Percentiles rank a stretch among this genome's conserved stretches.
phyloP scores from a whole-genome alignment of 2,888 invertebrate genomes.

The Caenorhabditis drosophilae region DNA sequence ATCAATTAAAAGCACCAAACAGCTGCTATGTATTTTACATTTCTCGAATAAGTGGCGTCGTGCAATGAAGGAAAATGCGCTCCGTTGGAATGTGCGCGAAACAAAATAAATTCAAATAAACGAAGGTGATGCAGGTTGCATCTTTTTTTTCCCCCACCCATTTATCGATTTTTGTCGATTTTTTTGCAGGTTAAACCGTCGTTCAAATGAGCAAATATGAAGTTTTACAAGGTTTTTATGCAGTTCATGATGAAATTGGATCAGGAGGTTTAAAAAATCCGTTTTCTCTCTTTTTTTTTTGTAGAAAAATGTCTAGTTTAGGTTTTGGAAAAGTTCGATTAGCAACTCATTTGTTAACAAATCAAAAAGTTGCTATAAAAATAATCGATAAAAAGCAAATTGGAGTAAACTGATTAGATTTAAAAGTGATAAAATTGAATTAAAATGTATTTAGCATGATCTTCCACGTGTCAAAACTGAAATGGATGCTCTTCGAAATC shows the following conservation, averaged over 20 bases:
- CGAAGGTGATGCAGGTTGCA: too few species aligned
- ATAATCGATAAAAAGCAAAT: conserved; percentile 80
- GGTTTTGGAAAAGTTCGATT: conserved; percentile 75
- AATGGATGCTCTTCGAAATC: conserved; percentile 75
- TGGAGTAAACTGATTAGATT: conserved; percentile 73
- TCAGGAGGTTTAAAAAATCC: conserved; percentile 72
- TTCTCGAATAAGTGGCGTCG: too few species aligned
- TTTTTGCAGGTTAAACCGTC: too few species aligned
- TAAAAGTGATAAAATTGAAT: background rate
- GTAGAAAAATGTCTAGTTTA: conserved; percentile 5
- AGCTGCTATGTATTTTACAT: too few species aligned
- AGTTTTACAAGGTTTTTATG: conserved; percentile 44
- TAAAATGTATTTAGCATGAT: conserved; percentile 74
- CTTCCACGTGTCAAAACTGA: conserved; percentile 79
- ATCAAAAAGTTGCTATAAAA: conserved; percentile 83
- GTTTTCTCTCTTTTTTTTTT: background rate
- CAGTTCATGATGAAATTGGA: conserved; percentile 60
- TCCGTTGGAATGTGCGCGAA: conserved; percentile 17
- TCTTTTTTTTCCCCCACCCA: background rate
- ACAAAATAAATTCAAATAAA: conserved; percentile 12
- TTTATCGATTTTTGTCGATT: conserved; percentile 8
- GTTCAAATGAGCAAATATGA: conserved; percentile 30
- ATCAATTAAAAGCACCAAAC: too few species aligned
- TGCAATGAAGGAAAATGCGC: too few species aligned
- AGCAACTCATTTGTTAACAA: conserved; percentile 80